Conservation (phyloP, 2,797 vertebrate species). For the Hypotaenidia philippensis region DNA sequence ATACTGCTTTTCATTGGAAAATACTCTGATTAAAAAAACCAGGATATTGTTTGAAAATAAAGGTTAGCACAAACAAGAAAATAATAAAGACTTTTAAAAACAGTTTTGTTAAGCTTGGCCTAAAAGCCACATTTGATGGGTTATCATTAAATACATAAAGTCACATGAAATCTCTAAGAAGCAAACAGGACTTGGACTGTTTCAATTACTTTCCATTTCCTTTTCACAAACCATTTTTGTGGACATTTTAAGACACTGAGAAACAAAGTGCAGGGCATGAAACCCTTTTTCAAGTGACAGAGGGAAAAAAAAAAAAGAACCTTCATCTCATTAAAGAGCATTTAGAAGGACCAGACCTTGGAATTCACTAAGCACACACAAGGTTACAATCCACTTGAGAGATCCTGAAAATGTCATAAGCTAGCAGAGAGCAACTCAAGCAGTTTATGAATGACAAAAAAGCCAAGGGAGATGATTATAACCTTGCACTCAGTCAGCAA, state of each 20-base stretch:
- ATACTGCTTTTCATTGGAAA: not conserved
- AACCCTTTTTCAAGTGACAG: not conserved
- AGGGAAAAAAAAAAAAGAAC: not conserved
- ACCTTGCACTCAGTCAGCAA: constrained; percentile 44
- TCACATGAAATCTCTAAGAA: not conserved
- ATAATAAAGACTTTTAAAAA: not conserved
- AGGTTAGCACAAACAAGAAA: not conserved
- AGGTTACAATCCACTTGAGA: constrained; percentile 47
- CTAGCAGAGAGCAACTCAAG: constrained; percentile 26
- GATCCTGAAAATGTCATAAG: constrained; percentile 34
- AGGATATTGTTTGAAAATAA: not conserved
- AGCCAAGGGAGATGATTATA: constrained; percentile 44
- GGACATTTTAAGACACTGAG: not conserved
- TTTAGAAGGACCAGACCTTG: constrained; percentile 22
- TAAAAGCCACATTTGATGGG: not conserved
- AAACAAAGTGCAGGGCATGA: not conserved
- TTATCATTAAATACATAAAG: not conserved
- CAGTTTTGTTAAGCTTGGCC: no score
- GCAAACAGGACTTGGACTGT: not conserved
- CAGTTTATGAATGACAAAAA: constrained; percentile 58
- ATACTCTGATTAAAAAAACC: not conserved
- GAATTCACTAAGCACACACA: constrained; percentile 10
- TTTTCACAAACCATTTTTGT: not conserved
- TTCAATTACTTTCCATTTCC: not conserved
- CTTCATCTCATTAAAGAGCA: not conserved